Evolutionary conservation across 2,888 invertebrate species (phyloP), one percentile per base, ranked within the genome.

Genomic region (Drosophila affinis): DNA sequence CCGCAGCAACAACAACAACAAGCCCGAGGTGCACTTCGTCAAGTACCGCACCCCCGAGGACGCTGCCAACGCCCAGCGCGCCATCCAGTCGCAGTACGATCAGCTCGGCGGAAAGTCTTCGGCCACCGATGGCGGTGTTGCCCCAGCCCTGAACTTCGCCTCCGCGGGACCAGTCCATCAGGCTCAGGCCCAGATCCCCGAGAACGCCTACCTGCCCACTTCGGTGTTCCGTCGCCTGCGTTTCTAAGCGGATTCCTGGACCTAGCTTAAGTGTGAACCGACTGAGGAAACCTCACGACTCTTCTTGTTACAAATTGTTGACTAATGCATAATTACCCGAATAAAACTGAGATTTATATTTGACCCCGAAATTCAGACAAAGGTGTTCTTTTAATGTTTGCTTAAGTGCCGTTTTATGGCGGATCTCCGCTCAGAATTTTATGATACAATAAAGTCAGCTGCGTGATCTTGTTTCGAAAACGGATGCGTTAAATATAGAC

Each of bases 1-100:
- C 49, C 81, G 82, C 59, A 75, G 74, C 62, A 81, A 73, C 65
- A 74, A 54, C 57, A 78, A 77, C 60, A 81, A 82, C 63, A 90
- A 88, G 69, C 91, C 91, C 62, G 91, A 90, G 65, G 91, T 91
- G 9, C 89, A 89, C 76, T 91, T 91, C 65, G 87, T 91, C 68
- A 91, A 91, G 77, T 91, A 91, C 75, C 90, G 89, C 53, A 91
- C 90, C 1, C 78, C 84, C 0, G 88, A 90, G 70, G 91, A 91
- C 78, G 91, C 90, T 59, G 75, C 77, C 61, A 85, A 85, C 18
- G 91, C 91, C 5, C 90, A 90, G 61, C 79, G 79, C 4, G 76
- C 86, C 14, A 91, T 91, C 51, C 90, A 91, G 73, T 56, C 59
- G 0, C 90, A 90, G 69, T 90, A 90, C 69, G 88, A 90, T 69